Evolutionary conservation across 2,888 invertebrate genomes (phyloP), one percentile per base, ranked within the genome.

Genomic region (Idaea straminata): DNA sequence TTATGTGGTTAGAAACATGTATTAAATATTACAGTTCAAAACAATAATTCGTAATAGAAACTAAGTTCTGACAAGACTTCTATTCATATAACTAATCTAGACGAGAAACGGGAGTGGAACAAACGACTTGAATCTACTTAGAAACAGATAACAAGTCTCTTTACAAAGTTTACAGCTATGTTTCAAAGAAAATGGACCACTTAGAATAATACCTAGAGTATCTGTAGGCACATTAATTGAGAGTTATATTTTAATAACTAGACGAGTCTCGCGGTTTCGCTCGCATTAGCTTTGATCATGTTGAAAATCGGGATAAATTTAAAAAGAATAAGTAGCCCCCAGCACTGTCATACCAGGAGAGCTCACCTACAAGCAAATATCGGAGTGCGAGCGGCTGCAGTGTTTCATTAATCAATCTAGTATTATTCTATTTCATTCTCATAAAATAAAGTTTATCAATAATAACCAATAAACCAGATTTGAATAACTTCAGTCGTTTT

Each of bases 141-240:
- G 47, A 47, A 47, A 47, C 47, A 47, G 47, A 47, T 47, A 47
- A 47, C 47, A 47, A 47, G 47, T 47, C 47, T 47, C 47, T 47
- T 47, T 47, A 47, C 0, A 47, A 47, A 47, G 13, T 47, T 47
- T 47, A 47, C 47, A 13, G 47, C 3, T 47, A 47, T 47, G 47
- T 10, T 47, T 47, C 47, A 47, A 47, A 47, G 47, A 47, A 47
- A 47, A 47, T 47, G 47, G 47, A 47, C 47, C 47, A 47, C 47
- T 47, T 7, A 47, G 47, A 13, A 47, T 7, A 10, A 47, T 47
- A 47, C 47, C 47, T 47, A 47, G 13, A 47, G 47, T 47, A 47
- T 13, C 13, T 47, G 13, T 47, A 47, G 13, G 47, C 47, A 47
- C 47, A 47, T 47, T 47, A 10, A 47, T 47, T 0, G 6, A 47